A percentile compares a stretch with the other conserved stretches of the same genome.
Evolutionary conservation across 2,888 invertebrate species (phyloP).

Genomic region (Halictus ligatus): DNA sequence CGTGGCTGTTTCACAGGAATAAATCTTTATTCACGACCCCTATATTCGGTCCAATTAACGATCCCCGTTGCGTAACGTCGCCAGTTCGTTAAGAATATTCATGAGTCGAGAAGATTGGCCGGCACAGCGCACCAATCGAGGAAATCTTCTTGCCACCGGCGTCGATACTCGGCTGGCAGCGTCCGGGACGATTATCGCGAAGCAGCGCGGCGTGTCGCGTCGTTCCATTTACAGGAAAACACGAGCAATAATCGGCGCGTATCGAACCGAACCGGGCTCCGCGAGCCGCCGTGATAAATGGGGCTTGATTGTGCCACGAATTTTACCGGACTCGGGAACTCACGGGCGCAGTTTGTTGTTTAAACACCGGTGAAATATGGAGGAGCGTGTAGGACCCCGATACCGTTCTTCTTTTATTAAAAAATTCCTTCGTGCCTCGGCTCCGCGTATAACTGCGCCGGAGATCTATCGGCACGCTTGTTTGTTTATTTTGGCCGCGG

Average conservation of each 20-base stretch:
- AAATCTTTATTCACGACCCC: neutral
- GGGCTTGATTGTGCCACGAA: constrained; percentile 8
- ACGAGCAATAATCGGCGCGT: constrained; percentile 11
- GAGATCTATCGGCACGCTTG: neutral
- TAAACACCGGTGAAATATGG: neutral
- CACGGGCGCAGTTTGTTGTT: neutral
- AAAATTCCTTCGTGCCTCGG: neutral
- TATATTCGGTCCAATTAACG: constrained; percentile 1
- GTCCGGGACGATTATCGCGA: neutral
- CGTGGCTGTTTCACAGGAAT: neutral
- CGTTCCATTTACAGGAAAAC: neutral
- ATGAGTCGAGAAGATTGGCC: constrained; percentile 4
- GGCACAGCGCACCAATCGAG: neutral
- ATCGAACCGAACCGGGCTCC: neutral
- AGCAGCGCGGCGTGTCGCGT: neutral
- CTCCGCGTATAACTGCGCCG: neutral
- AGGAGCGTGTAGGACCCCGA: neutral
- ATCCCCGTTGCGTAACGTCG: neutral
- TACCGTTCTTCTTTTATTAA: constrained; percentile 10
- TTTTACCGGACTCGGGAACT: neutral
- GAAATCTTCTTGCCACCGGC: neutral
- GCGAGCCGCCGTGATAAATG: constrained; percentile 6
- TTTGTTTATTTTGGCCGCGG: neutral
- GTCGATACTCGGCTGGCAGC: neutral
- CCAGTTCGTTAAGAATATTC: constrained; percentile 20